phyloP scores from a whole-genome alignment of 2,888 invertebrate species.

The Conchocele bisecta region DNA sequence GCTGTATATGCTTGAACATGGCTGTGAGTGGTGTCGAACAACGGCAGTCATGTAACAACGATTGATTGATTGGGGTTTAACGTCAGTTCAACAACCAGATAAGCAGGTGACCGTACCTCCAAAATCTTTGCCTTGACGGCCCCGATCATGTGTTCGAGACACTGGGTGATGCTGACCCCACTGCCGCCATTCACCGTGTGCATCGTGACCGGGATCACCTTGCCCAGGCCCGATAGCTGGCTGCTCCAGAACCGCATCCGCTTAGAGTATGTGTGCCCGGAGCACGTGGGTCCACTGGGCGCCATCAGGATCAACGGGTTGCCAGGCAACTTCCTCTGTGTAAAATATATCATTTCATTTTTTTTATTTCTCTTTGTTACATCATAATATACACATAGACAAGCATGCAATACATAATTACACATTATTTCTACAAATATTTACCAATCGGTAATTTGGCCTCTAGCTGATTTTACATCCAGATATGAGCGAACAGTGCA shows the following conservation, averaged over 20 bases:
- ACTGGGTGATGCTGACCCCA: conserved; percentile 77
- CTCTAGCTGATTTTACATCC: no score
- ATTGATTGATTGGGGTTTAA: no score
- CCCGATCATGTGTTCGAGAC: conserved; percentile 83
- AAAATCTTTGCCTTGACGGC: conserved; percentile 88
- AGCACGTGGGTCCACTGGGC: conserved; percentile 80
- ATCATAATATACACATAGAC: background rate
- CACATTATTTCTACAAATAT: background rate
- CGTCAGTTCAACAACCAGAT: no score
- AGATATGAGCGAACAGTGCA: no score
- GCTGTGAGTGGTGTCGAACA: no score
- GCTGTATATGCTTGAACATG: no score
- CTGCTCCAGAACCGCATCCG: conserved; percentile 89
- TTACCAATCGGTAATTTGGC: no score
- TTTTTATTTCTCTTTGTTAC: no score
- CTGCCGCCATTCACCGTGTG: conserved; percentile 83
- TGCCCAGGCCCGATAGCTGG: conserved; percentile 87
- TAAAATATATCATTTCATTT: conserved; percentile 13
- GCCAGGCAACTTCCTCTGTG: conserved; percentile 87
- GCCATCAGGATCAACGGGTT: conserved; percentile 84
- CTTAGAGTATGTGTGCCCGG: conserved; percentile 77
- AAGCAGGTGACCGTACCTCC: no score
- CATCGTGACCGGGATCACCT: conserved; percentile 86
- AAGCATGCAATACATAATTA: background rate
- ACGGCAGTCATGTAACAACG: no score